A percentile compares a stretch with the other conserved stretches of the same genome.
These are phyloP conservation scores for Reticulitermes speratus DNA, from an alignment of 1,140 invertebrate genomes.

Conservation along the genomic window DNA sequence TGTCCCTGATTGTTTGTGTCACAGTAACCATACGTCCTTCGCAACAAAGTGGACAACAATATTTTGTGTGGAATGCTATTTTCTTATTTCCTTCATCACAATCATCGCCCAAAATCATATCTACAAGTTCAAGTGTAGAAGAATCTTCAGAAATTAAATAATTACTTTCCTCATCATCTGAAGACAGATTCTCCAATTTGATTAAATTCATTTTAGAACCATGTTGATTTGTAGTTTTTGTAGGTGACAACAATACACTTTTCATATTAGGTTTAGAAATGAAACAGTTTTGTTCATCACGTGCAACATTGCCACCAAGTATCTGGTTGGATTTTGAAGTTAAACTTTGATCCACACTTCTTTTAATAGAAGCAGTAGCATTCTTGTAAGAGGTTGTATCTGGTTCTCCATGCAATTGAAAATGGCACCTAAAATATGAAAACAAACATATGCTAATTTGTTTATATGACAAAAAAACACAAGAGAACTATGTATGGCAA, in stretches of 20 bases:
- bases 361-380: background rate
- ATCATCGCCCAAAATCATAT: background rate
- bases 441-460: background rate
- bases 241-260: background rate
- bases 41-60: constrained; percentile 15
- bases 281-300: background rate
- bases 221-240: background rate
- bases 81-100: background rate
- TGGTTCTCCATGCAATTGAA: background rate
- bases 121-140: background rate
- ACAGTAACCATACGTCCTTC: constrained; percentile 10
- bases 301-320: background rate
- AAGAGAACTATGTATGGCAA: too few relatives aligned
- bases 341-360: background rate
- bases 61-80: background rate
- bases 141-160: constrained; percentile 1
- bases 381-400: background rate
- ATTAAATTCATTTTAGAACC: background rate
- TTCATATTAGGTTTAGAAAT: background rate
- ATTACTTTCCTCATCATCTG: background rate
- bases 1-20: background rate
- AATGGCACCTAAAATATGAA: background rate
- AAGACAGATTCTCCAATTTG: background rate
- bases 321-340: background rate
- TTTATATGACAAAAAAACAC: too few relatives aligned